These are phyloP conservation scores for Sminthurides aquaticus DNA, from an alignment of 2,888 invertebrate genomes.

Conservation along the genomic window DNA sequence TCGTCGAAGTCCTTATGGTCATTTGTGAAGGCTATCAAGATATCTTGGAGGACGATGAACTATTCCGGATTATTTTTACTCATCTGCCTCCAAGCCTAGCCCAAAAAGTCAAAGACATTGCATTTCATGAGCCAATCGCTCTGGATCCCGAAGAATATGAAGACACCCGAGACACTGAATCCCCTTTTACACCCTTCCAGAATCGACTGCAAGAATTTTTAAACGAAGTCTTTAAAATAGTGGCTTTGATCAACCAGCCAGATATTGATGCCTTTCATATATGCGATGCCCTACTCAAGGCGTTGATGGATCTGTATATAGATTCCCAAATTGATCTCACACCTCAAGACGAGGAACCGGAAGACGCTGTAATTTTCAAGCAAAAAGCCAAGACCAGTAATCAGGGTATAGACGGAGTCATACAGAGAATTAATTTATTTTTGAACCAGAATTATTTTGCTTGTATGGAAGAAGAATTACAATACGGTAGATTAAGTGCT, in stretches of 20 bases:
- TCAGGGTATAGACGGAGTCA: not conserved
- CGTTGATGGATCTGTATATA: not conserved
- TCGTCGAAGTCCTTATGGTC: not conserved
- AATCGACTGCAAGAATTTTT: not conserved
- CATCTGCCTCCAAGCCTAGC: conserved; percentile 12
- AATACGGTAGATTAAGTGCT: not conserved
- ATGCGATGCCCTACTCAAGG: not conserved
- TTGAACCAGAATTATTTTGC: not conserved
- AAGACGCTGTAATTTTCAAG: not conserved
- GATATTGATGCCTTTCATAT: not conserved
- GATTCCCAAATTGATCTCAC: not conserved
- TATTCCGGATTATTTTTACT: conserved; percentile 21
- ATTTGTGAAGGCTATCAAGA: conserved; percentile 1
- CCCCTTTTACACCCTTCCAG: not conserved
- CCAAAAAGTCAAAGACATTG: not conserved
- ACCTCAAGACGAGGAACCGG: not conserved
- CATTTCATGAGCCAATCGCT: not conserved
- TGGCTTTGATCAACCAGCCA: not conserved
- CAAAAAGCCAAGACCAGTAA: not conserved
- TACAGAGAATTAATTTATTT: not conserved
- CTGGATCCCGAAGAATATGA: not conserved
- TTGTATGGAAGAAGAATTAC: not conserved
- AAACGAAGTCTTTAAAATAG: not conserved
- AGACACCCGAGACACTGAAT: not conserved
- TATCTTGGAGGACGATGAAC: conserved; percentile 25